phyloP scores from a whole-genome alignment of 1,140 invertebrate species.

The Drosophila murphyi region DNA sequence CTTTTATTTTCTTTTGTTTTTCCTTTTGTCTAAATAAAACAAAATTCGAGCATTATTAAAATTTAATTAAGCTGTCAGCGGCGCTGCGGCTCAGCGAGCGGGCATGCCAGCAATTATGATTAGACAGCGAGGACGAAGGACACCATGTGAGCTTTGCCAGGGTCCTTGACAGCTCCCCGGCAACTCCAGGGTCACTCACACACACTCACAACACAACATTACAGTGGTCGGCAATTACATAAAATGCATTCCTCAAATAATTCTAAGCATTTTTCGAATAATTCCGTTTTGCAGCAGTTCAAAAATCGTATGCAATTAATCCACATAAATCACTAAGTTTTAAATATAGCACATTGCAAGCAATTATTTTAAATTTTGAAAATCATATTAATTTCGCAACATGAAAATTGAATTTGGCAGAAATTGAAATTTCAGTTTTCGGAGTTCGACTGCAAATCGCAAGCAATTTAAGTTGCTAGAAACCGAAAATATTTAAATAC shows the following conservation, averaged over 20 bases:
- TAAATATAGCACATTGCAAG: too few species aligned
- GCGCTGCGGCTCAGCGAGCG: conserved; percentile 27
- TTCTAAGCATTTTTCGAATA: too few species aligned
- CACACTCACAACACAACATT: not conserved
- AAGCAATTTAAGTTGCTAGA: too few species aligned
- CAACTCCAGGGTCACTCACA: conserved; percentile 14
- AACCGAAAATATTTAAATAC: too few species aligned
- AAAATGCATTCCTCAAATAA: not conserved
- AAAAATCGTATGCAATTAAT: too few species aligned
- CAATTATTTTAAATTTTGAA: too few species aligned
- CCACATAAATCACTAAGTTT: too few species aligned
- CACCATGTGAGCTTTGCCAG: conserved; percentile 17
- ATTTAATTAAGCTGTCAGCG: conserved; percentile 75
- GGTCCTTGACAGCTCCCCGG: conserved; percentile 39
- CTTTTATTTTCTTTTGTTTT: not conserved
- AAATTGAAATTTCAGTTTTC: too few species aligned
- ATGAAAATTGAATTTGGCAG: too few species aligned
- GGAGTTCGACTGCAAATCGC: too few species aligned
- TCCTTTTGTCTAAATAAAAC: conserved; percentile 50
- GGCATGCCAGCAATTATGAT: conserved; percentile 43
- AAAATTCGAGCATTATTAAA: conserved; percentile 68
- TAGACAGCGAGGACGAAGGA: conserved; percentile 15
- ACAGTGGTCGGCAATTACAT: not conserved
- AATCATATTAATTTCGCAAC: too few species aligned
- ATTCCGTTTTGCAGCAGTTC: too few species aligned